A percentile compares a stretch with the other conserved stretches of the same genome.
Evolutionary conservation across 2,113 vertebrate species (phyloP).

Genomic region (Martes martes): DNA sequence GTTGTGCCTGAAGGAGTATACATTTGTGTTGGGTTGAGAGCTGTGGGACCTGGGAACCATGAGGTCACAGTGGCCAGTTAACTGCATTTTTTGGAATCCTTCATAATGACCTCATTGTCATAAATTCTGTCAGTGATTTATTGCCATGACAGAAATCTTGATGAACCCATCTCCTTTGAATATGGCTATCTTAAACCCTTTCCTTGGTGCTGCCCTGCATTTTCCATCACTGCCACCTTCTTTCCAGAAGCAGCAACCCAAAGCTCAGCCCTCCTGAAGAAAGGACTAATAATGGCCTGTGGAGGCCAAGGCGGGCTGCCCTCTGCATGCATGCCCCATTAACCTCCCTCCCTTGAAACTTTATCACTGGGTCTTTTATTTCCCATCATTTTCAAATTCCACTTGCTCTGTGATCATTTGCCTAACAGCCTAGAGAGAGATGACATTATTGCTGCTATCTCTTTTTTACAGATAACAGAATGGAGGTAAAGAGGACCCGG

Average conservation of each 20-base stretch:
- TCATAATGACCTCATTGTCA: constrained; percentile 10
- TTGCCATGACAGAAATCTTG: constrained; percentile 46
- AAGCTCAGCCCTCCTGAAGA: constrained; percentile 26
- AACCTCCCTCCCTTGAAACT: not conserved
- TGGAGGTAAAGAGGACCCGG: not conserved
- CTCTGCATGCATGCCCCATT: not conserved
- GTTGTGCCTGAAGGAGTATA: not conserved
- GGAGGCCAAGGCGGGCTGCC: not conserved
- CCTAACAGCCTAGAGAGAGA: not conserved
- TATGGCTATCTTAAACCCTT: not conserved
- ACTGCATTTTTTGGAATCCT: constrained; percentile 29
- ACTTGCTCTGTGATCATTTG: not conserved
- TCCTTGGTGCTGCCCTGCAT: not conserved
- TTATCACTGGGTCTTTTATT: constrained; percentile 18
- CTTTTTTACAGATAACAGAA: not conserved
- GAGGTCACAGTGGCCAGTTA: not conserved
- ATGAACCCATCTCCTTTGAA: constrained; percentile 46
- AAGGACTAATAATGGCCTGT: not conserved
- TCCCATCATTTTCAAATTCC: constrained; percentile 2
- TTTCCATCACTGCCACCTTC: constrained; percentile 16
- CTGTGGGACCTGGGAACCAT: not conserved
- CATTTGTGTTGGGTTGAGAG: constrained; percentile 2
- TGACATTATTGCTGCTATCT: not conserved
- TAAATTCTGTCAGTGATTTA: constrained; percentile 40
- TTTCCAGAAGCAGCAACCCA: constrained; percentile 46